A percentile compares a stretch with the other conserved stretches of the same genome.
Conservation (phyloP, 2,888 invertebrate genomes). For the Muscina levida region DNA sequence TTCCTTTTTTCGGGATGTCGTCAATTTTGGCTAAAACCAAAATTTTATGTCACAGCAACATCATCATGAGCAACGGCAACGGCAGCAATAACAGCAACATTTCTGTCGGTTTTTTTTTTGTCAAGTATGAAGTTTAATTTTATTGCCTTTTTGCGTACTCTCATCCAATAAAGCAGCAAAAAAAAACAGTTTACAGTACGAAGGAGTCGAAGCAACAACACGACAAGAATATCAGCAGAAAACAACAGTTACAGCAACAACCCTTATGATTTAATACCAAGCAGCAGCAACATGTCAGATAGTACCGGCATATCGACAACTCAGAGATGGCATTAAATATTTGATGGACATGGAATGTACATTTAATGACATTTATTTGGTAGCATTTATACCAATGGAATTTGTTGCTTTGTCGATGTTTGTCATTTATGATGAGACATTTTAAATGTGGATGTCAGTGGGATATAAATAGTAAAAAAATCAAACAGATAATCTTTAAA, state of each 20-base stretch:
- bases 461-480: no score
- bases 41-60: background rate
- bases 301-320: background rate
- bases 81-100: background rate
- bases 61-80: background rate
- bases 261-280: no score
- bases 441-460: no score
- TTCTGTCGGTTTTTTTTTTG: background rate
- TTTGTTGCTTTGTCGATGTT: no score
- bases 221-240: background rate
- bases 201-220: background rate
- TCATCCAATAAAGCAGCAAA: background rate
- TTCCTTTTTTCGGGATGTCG: background rate
- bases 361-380: no score
- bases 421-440: no score
- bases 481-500: no score
- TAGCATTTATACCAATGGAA: no score
- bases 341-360: no score
- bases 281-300: no score
- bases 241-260: no score
- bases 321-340: background rate
- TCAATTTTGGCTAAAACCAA: conserved; percentile 7
- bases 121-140: conserved; percentile 1
- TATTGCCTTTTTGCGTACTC: conserved; percentile 4
- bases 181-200: background rate